Evolutionary conservation across 2,797 vertebrate species (phyloP), one percentile per base, ranked within the genome.

Genomic region (Lacerta viridis): DNA sequence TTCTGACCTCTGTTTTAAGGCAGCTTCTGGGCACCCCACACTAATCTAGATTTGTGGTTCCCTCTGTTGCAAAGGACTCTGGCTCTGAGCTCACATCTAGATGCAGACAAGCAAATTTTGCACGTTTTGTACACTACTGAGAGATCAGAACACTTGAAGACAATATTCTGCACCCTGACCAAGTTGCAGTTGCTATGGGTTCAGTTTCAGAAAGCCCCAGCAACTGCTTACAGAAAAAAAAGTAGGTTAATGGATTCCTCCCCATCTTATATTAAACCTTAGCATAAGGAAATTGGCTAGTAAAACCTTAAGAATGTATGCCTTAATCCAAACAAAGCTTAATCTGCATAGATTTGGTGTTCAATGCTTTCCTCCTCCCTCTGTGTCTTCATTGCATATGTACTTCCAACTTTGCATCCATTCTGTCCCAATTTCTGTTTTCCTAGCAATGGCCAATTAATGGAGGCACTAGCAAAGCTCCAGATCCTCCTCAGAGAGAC

Each of bases 401-500:
- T n/a, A 7, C 61, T 93, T 91, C 50, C 27, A 61, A 72, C 18
- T 83, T 71, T 27, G 36, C 23, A 8, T 74, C 17, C 55, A 86
- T 46, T 41, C 76, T 90, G 27, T 81, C 66, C 85, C 80, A 0
- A 80, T 86, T 5, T 94, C 0, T 93, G 89, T 89, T 84, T 75
- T 76, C 90, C 77, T 92, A 99, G 99, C 97, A 97, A 0, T 99
- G 99, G 99, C 99, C 99, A 0, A 97, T 99, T 75, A 98, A 98
- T 13, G 99, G 99, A 89, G 99, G 99, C 64, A 97, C 97, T 93
- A 99, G 97, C 93, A 95, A 98, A 80, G 98, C 98, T 91, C 97
- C 98, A 2, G 97, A 98, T 89, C 98, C 99, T 80, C 98, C 98
- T 0, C 99, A 99, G 96, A 98, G 99, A 95, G 99, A 99, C 96